Evolutionary conservation across 2,113 vertebrate genomes (phyloP).

Genomic region (Anarrhichthys ocellatus): DNA sequence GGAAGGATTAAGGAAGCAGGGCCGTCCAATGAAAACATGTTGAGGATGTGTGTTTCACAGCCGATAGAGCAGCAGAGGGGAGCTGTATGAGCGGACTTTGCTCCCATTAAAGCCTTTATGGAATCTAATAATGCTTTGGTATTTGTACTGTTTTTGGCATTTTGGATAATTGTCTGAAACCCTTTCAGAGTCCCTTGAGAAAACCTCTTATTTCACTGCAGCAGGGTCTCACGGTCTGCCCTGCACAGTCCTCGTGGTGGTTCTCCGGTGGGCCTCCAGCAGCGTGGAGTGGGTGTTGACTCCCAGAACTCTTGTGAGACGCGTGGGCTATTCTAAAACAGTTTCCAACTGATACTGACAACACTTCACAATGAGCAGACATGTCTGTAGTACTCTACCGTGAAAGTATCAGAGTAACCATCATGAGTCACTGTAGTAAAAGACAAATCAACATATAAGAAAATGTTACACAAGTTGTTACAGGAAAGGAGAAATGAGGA

Average conservation of each 20-base stretch:
- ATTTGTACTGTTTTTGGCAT: constrained; percentile 3
- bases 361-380: too few relatives aligned
- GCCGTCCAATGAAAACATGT: constrained; percentile 62
- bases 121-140: constrained; percentile 6
- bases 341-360: neutral
- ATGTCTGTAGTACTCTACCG: too few relatives aligned
- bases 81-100: constrained; percentile 6
- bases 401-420: neutral
- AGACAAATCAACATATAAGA: neutral
- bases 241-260: neutral
- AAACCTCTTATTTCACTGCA: neutral
- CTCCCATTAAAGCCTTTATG: constrained; percentile 30
- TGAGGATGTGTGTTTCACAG: constrained; percentile 60
- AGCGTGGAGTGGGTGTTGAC: neutral
- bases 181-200: neutral
- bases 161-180: neutral
- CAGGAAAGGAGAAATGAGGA: neutral
- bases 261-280: neutral
- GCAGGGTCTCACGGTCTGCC: neutral
- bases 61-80: constrained; percentile 20
- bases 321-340: neutral
- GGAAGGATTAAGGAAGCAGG: constrained; percentile 63
- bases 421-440: too few relatives aligned
- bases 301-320: too few relatives aligned
- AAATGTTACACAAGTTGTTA: neutral